Evolutionary conservation across 2,797 vertebrate genomes (phyloP).

Genomic region (Parotocinclus haroldoi): DNA sequence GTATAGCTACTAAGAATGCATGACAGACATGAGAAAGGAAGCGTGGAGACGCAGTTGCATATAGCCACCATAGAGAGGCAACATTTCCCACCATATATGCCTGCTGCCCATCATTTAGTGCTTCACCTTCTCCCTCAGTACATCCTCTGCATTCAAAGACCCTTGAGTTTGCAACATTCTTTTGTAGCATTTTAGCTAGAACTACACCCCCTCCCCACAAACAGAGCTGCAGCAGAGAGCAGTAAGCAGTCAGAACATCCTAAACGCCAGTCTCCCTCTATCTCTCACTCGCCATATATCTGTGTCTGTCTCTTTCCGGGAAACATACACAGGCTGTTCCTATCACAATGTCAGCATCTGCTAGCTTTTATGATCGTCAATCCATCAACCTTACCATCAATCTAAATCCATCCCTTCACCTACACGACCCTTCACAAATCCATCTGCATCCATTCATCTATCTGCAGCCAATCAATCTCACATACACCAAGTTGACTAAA

Average conservation of each 20-base stretch:
- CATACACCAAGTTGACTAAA: no score
- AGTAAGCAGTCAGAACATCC: slow-evolving; percentile 27
- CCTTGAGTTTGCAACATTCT: no score
- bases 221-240: slow-evolving; percentile 21
- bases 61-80: slow-evolving; percentile 51
- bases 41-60: slow-evolving; percentile 40
- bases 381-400: slow-evolving; percentile 5
- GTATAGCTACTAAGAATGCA: slow-evolving; percentile 8
- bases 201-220: background rate
- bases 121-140: slow-evolving; percentile 8
- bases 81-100: slow-evolving; percentile 52
- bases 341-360: slow-evolving; percentile 3
- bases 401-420: slow-evolving; percentile 5
- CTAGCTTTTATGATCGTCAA: background rate
- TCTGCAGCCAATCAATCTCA: no score
- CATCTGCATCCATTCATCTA: no score
- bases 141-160: slow-evolving; percentile 2
- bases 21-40: slow-evolving; percentile 6
- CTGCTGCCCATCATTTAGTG: slow-evolving; percentile 39
- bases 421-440: background rate
- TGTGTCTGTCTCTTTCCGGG: no score
- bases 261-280: slow-evolving; percentile 12
- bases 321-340: background rate
- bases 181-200: no score
- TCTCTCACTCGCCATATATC: background rate